These are phyloP conservation scores for Lycocorax pyrrhopterus DNA, from an alignment of 2,113 vertebrate species.

Conservation along the genomic window DNA sequence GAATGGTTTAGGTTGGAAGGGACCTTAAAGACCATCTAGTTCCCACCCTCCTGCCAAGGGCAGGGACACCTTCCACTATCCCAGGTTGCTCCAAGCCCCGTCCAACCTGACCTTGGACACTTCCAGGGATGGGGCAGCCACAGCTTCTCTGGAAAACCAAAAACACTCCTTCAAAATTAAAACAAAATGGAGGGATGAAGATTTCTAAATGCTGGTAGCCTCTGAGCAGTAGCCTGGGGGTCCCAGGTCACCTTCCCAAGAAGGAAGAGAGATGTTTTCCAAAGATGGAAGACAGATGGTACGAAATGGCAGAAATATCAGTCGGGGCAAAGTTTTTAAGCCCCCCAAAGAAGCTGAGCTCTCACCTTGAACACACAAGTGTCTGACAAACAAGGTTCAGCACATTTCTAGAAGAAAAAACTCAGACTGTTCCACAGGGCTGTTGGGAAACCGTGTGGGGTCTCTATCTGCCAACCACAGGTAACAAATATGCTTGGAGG, in stretches of 20 bases:
- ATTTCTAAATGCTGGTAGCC: background rate
- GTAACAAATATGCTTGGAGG: background rate
- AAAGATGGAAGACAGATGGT: background rate
- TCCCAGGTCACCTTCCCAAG: background rate
- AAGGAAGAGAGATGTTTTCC: background rate
- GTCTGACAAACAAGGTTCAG: background rate
- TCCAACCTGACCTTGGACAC: background rate
- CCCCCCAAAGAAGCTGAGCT: background rate
- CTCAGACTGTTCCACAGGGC: background rate
- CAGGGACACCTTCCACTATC: background rate
- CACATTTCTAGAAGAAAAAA: background rate
- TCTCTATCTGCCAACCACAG: background rate
- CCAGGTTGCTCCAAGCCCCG: background rate
- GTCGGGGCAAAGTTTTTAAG: background rate
- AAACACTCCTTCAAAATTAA: background rate
- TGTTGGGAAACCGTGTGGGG: background rate
- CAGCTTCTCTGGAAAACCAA: background rate
- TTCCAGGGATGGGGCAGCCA: background rate
- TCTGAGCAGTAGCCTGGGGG: background rate
- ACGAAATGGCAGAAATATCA: background rate
- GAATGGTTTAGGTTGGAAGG: background rate
- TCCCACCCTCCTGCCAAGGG: background rate
- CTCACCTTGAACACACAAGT: background rate
- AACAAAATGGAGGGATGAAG: background rate
- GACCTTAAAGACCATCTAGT: too few species aligned